A percentile compares a stretch with the other conserved stretches of the same genome.
Conservation (phyloP, 2,888 invertebrate genomes). For the Tetanocera ferruginea region DNA sequence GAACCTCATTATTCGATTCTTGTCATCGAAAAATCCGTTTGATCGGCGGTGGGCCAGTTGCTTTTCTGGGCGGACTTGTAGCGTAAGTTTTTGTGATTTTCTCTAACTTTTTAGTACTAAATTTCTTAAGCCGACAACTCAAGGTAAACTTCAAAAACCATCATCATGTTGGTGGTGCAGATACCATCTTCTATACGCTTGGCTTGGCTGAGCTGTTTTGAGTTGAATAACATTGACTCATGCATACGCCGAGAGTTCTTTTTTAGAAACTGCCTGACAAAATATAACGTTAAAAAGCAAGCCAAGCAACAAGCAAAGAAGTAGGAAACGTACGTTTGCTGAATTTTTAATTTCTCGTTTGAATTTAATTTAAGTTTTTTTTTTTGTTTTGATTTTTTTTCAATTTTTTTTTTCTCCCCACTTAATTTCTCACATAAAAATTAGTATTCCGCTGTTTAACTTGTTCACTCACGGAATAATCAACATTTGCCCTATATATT, state of each 20-base stretch:
- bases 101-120: not conserved
- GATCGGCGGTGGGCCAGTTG: conserved; percentile 77
- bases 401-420: no score
- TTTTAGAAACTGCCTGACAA: no score
- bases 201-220: no score
- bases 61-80: conserved; percentile 78
- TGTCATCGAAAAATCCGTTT: conserved; percentile 81
- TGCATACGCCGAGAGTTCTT: no score
- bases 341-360: conserved; percentile 17
- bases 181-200: no score
- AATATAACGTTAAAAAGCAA: no score
- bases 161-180: no score
- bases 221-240: no score
- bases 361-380: not conserved
- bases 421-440: not conserved
- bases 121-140: no score
- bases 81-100: conserved; percentile 73
- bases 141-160: no score
- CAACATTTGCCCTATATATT: conserved; percentile 15
- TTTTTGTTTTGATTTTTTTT: no score
- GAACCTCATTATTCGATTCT: conserved; percentile 78
- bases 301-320: no score
- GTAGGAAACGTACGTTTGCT: conserved; percentile 5
- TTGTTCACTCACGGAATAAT: not conserved
- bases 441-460: conserved; percentile 12